Conservation (phyloP, 2,888 invertebrate genomes). For the Phasia obesa region DNA sequence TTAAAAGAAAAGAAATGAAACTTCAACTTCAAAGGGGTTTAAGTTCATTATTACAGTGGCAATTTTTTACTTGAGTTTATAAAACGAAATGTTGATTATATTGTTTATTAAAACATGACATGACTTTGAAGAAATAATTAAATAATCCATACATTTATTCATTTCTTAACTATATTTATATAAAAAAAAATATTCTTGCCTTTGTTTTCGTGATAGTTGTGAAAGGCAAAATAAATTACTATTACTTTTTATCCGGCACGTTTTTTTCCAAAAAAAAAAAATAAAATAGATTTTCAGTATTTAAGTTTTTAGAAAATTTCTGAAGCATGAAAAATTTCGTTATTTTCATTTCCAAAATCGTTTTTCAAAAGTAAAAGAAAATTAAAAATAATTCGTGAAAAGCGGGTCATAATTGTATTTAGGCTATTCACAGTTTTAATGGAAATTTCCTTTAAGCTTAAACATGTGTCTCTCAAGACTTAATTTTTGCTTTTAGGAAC, state of each 20-base stretch:
- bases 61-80: neutral
- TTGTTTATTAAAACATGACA: conserved; percentile 26
- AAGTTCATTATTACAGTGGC: conserved; percentile 37
- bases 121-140: conserved; percentile 15
- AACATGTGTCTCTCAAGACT: no score
- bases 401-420: neutral
- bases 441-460: no score
- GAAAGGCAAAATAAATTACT: neutral
- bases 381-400: neutral
- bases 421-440: neutral
- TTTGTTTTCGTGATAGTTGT: neutral
- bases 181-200: neutral
- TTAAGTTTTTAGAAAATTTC: conserved; percentile 10
- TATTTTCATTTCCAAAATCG: neutral
- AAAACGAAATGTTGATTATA: neutral
- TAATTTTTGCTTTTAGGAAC: no score
- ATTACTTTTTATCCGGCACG: no score
- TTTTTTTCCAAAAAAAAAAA: neutral
- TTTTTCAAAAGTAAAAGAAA: conserved; percentile 13
- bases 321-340: conserved; percentile 26
- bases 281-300: neutral
- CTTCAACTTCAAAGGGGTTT: neutral
- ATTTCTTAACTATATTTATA: neutral
- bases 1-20: neutral
- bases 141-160: conserved; percentile 4